Evolutionary conservation across 2,797 vertebrate genomes (phyloP).

Genomic region (Molossus alvarezi): DNA sequence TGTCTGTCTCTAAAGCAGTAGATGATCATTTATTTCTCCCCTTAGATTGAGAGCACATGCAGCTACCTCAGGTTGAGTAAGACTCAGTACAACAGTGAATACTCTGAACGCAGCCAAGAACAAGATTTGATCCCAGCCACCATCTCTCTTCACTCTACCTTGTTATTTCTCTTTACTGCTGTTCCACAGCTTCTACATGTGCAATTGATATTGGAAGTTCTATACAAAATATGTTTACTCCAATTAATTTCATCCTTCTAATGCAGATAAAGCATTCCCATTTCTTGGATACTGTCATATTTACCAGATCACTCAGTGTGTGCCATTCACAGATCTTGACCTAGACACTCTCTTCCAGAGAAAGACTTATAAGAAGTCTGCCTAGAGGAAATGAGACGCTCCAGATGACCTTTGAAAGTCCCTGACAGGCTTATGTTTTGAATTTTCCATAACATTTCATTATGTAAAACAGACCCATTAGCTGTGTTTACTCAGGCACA

Average conservation of each 20-base stretch:
- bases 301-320: background rate
- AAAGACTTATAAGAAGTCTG: constrained; percentile 1
- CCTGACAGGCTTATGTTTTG: constrained; percentile 58
- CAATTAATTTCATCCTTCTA: background rate
- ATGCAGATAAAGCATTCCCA: background rate
- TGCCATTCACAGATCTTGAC: constrained; percentile 2
- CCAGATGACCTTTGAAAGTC: constrained; percentile 63
- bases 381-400: constrained; percentile 59
- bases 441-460: constrained; percentile 78
- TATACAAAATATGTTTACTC: constrained; percentile 4
- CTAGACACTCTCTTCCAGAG: constrained; percentile 23
- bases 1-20: background rate
- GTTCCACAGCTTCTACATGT: background rate
- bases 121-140: background rate
- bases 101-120: background rate
- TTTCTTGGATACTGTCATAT: constrained; percentile 9
- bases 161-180: background rate
- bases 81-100: background rate
- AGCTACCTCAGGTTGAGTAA: background rate
- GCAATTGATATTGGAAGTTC: background rate
- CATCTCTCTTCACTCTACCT: background rate
- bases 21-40: background rate
- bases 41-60: background rate
- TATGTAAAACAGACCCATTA: constrained; percentile 79
- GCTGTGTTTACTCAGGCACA: constrained; percentile 72